A percentile compares a stretch with the other conserved stretches of the same genome.
Conservation (phyloP, 2,113 vertebrate species). For the Myotis yumanensis region DNA sequence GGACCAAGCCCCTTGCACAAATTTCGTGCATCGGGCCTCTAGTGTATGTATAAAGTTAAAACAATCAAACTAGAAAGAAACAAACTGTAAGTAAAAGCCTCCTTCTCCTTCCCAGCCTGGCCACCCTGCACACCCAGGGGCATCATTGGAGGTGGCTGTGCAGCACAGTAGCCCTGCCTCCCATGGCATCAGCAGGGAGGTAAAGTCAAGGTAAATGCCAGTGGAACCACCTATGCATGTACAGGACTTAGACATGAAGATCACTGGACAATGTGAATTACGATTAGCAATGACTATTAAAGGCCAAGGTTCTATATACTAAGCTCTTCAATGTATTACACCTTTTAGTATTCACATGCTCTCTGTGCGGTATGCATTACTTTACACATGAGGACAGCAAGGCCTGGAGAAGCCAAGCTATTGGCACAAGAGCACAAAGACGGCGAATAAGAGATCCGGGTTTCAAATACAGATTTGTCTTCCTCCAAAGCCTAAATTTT, state of each 20-base stretch:
- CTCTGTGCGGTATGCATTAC: background rate
- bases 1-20: too few species aligned
- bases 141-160: background rate
- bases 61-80: conserved; percentile 37
- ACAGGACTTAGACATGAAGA: background rate
- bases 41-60: conserved; percentile 44
- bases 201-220: conserved; percentile 54
- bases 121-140: conserved; percentile 43
- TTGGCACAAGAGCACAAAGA: background rate
- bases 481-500: background rate
- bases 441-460: background rate
- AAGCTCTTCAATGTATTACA: background rate
- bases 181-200: conserved; percentile 10
- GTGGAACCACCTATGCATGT: background rate
- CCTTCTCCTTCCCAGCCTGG: background rate
- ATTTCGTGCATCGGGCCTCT: too few species aligned
- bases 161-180: background rate
- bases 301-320: background rate
- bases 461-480: background rate
- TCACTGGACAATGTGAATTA: conserved; percentile 15
- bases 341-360: background rate
- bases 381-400: background rate
- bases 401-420: background rate
- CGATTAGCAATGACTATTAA: background rate
- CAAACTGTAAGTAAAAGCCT: conserved; percentile 37